Evolutionary conservation across 37 sponge, comb jelly and placozoan genomes (phyloP).

Genomic region (Cliona cf. orientalis): DNA sequence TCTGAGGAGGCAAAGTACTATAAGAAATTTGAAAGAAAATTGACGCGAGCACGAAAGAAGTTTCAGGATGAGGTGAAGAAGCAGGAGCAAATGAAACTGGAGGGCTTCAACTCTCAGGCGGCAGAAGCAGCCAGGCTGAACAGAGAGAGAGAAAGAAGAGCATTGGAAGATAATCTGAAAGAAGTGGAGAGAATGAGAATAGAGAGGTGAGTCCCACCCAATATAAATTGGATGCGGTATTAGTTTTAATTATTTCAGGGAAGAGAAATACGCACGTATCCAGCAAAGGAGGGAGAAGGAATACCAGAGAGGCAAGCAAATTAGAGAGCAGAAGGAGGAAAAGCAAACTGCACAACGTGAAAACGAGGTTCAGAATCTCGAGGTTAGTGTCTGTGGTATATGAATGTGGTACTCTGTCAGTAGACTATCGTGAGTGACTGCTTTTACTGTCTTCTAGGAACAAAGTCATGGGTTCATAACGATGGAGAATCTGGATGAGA

Average conservation of each 20-base stretch:
- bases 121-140: slow-evolving; percentile 52
- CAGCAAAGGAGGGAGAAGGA: neutral
- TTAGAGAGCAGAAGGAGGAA: neutral
- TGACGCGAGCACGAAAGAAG: slow-evolving; percentile 15
- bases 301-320: neutral
- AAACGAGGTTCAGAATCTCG: neutral
- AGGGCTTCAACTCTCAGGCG: slow-evolving; percentile 48
- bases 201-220: slow-evolving; percentile 25
- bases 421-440: neutral
- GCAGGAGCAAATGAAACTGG: slow-evolving; percentile 27
- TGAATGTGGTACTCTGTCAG: neutral
- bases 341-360: slow-evolving; percentile 2
- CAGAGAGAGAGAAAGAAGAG: slow-evolving; percentile 32
- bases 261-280: neutral
- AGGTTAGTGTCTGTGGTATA: slow-evolving; percentile 6
- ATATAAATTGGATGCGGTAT: slow-evolving; percentile 4
- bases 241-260: no score
- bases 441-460: slow-evolving; percentile 39
- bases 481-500: slow-evolving; percentile 64
- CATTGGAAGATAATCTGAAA: slow-evolving; percentile 37
- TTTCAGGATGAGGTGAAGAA: slow-evolving; percentile 18
- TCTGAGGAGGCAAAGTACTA: slow-evolving; percentile 24
- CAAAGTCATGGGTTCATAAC: slow-evolving; percentile 54
- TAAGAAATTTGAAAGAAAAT: slow-evolving; percentile 16
- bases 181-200: slow-evolving; percentile 66